phyloP scores from a whole-genome alignment of 2,113 vertebrate species.

The Sisor rabdophorus region DNA sequence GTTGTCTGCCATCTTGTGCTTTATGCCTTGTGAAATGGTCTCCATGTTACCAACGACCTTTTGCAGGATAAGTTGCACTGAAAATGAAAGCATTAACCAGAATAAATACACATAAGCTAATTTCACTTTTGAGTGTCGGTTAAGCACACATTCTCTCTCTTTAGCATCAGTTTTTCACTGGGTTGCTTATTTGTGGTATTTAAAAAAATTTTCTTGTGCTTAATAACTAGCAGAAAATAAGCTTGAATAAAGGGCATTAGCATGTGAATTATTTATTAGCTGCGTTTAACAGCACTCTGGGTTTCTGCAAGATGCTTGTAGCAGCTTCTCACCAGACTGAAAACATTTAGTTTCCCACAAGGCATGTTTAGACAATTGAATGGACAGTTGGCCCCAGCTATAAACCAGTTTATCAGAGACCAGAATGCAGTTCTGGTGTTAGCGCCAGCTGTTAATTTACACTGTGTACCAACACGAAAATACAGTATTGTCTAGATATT shows the following conservation, averaged over 20 bases:
- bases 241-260: neutral
- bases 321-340: neutral
- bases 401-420: slow-evolving; percentile 6
- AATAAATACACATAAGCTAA: slow-evolving; percentile 5
- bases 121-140: neutral
- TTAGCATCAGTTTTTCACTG: neutral
- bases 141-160: neutral
- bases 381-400: neutral
- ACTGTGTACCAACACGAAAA: neutral
- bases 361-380: neutral
- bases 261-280: neutral
- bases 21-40: too few species aligned
- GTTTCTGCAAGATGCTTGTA: neutral
- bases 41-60: too few species aligned
- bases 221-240: neutral
- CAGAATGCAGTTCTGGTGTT: neutral
- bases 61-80: too few species aligned
- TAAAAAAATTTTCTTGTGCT: neutral
- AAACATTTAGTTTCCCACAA: neutral
- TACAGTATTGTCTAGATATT: neutral
- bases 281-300: neutral
- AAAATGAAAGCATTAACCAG: neutral
- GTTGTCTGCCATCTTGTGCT: too few species aligned
- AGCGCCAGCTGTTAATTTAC: neutral
- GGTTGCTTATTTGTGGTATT: neutral